Evolutionary conservation across 2,797 vertebrate genomes (phyloP), one percentile per base, ranked within the genome.

Genomic region (Acanthurus tractus): DNA sequence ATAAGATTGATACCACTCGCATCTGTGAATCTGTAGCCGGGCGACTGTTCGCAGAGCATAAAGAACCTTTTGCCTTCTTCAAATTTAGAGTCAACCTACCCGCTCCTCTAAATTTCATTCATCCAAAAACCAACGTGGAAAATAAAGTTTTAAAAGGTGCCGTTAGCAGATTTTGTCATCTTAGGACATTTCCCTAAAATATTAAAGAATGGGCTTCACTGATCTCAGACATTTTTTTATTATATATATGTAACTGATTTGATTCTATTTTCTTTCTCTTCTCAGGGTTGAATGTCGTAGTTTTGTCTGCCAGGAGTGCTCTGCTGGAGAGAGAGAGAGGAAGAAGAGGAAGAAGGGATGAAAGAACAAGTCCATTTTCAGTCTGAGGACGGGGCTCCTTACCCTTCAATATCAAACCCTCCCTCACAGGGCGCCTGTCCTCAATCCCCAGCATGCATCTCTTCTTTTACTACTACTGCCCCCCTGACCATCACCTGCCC

Each of bases 401-500:
- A 53, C 80, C 79, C 70, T 76, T 34, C 71, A 63, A 38, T 68
- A 79, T 63, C 86, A 80, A 82, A 80, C 75, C 87, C 85, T 74
- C 85, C 83, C 62, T 79, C 83, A 74, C 86, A 82, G 86, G 93
- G 85, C 29, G 17, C 82, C 76, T 61, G 4, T 68, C 79, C 81
- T 88, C 90, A 82, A 48, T 76, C 89, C 91, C 88, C 89, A 92
- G 94, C 93, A 93, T 90, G 93, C 90, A 85, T 86, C 87, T 92
- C 88, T 91, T 75, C 83, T 84, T 83, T 68, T 76, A 77, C 81
- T 62, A 56, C 84, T 61, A 44, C 81, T 73, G 50, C 29, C 82
- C 70, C 81, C 74, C 84, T 38, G 49, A 79, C 74, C 70, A 75
- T 89, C 87, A 70, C 74, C 81, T 49, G 61, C 66, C 64, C 56